phyloP scores from a whole-genome alignment of 2,797 vertebrate genomes.

The Mormyrops attenuatus region DNA sequence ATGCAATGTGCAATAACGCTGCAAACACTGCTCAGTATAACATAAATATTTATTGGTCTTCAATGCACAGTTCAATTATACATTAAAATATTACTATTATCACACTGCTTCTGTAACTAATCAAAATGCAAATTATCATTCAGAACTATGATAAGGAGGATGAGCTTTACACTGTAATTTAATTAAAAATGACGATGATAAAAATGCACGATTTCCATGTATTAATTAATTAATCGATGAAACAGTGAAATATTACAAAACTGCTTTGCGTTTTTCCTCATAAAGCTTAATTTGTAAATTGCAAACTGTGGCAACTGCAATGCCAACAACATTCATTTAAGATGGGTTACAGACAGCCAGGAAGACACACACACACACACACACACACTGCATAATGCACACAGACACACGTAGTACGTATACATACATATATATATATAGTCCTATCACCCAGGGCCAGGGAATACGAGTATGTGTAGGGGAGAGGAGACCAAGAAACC shows the following conservation, averaged over 20 bases:
- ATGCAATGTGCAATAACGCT: background rate
- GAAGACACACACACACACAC: background rate
- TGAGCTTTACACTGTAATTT: background rate
- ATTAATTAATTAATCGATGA: background rate
- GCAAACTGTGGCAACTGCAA: background rate
- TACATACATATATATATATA: background rate
- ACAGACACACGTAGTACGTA: background rate
- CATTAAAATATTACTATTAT: background rate
- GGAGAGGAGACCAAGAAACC: background rate
- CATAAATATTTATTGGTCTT: background rate
- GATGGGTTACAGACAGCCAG: background rate
- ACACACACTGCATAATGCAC: background rate
- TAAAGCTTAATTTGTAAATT: background rate
- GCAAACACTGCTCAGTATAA: background rate
- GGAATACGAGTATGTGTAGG: background rate
- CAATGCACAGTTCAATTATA: background rate
- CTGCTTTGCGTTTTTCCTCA: background rate
- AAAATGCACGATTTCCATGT: background rate
- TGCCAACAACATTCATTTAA: background rate
- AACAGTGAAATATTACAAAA: background rate
- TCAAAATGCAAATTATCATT: background rate
- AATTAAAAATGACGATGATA: constrained; percentile 1
- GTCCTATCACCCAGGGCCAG: background rate
- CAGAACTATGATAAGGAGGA: background rate
- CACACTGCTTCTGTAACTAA: background rate